Conservation (phyloP, 1,140 invertebrate species). For the fruit fly (Drosophila melanogaster) region Release_6_plus_ISO1_MT NC_004354.4:13082001-13082500, state of each 20-base stretch:
- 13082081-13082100: not conserved
- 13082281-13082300: conserved; percentile 71
- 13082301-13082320: conserved; percentile 42
- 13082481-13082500: conserved; percentile 78
- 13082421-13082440: conserved; percentile 38
- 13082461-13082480: conserved; percentile 36
- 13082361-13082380: conserved; percentile 20
- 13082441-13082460: conserved; percentile 50
- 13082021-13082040: conserved; percentile 84
- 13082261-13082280: conserved; percentile 25
- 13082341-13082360: conserved; percentile 37
- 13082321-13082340: conserved; percentile 55
- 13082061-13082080: conserved; percentile 61
- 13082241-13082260: conserved; percentile 20
- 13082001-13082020: conserved; percentile 70
- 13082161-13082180: conserved; percentile 57
- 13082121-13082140: conserved; percentile 83
- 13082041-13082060: conserved; percentile 85
- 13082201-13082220: conserved; percentile 27
- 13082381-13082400: conserved; percentile 27
- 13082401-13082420: conserved; percentile 4
- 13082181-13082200: conserved; percentile 51
- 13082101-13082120: not conserved
- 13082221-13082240: conserved; percentile 60
- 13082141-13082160: conserved; percentile 74